Evolutionary conservation across 2,888 invertebrate genomes (phyloP), one percentile per base, ranked within the genome.

Genomic region (Diarsia dahlii): DNA sequence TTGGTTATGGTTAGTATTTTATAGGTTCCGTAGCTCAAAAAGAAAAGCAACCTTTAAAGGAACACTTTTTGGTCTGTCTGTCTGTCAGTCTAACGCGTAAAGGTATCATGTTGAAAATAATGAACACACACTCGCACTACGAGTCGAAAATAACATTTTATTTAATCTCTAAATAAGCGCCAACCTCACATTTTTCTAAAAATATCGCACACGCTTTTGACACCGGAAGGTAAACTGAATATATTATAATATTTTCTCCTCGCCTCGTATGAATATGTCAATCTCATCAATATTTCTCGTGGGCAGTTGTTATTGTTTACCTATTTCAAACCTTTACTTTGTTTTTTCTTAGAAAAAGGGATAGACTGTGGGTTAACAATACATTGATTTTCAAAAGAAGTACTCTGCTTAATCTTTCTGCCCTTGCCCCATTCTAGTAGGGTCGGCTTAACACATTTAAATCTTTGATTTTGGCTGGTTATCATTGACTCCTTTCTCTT

Each of bases 241-340:
- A 9, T 39, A 20, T 28, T n/a, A 23, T 76, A 78, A 76, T 76
- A 58, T 50, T 78, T 78, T 34, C 28, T 34, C 10, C 28, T 48
- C 48, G 13, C 18, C 15, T 45, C 45, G 1, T 76, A 52, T 58
- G 69, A 52, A 76, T 76, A 78, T 58, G 69, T 76, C 78, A 45
- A 76, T 50, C n/a, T n/a, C 50, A 68, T 58, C 45, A 50, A 50
- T 34, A 23, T 13, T 58, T 65, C 15, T 5, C 12, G 3, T 12
- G n/a, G 18, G 50, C 58, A 34, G 5, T 20, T 75, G 45, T 75
- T 67, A 50, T 58, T 76, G 78, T 50, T 76, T 78, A 12, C n/a
- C 12, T 23, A 10, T 20, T 28, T n/a, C 48, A 50, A 58, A 15
- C 15, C 12, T 78, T 50, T 15, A 45, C 10, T 45, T 78, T 58